These are phyloP conservation scores for Rotaria sp. DNA, from an alignment of 2,888 invertebrate species.

Conservation along the genomic window DNA sequence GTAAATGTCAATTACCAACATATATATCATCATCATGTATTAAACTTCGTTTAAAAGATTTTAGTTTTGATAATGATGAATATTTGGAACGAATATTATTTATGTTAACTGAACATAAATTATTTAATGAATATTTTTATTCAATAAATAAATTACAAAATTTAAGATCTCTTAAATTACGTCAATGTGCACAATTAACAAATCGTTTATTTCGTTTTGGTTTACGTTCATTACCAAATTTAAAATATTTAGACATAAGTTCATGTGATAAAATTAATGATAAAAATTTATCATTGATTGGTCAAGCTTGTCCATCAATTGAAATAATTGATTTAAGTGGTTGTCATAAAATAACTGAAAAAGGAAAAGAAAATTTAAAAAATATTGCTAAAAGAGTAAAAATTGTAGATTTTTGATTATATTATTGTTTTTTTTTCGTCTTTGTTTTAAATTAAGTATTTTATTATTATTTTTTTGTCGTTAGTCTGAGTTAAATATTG, in stretches of 20 bases:
- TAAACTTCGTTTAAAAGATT: background rate
- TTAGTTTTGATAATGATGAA: background rate
- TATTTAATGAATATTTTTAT: background rate
- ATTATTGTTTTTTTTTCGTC: no score
- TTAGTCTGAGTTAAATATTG: no score
- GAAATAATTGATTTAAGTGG: background rate
- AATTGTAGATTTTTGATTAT: background rate
- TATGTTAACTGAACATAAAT: background rate
- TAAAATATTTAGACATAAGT: background rate
- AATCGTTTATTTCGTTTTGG: slow-evolving; percentile 5
- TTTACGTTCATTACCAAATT: background rate
- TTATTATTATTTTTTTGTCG: no score
- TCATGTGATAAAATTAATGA: background rate
- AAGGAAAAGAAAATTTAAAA: background rate
- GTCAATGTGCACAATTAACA: background rate
- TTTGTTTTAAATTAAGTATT: no score
- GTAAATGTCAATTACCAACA: background rate
- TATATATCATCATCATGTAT: background rate
- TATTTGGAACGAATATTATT: background rate
- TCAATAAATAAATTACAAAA: background rate
- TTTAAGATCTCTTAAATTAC: background rate
- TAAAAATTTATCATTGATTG: background rate
- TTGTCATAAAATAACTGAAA: background rate
- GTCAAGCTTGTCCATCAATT: background rate
- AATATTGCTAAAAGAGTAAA: background rate